Percentiles rank a stretch among this genome's conserved stretches.
phyloP scores from a whole-genome alignment of 1,140 invertebrate genomes.

The Mizuhopecten yessoensis region DNA sequence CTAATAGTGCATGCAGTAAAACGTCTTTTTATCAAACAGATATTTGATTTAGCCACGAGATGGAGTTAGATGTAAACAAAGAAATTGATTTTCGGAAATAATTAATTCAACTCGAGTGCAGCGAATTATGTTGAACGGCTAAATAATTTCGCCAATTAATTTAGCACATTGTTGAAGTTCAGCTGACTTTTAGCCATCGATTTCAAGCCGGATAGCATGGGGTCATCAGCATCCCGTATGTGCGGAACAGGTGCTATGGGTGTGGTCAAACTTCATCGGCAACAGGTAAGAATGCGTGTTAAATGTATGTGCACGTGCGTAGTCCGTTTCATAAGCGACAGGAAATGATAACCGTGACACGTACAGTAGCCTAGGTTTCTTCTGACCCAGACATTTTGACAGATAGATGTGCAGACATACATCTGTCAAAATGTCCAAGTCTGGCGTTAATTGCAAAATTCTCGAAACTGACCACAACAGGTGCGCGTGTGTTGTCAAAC shows the following conservation, averaged over 20 bases:
- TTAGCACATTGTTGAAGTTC: neutral
- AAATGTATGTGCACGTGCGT: too few species aligned
- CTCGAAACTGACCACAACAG: too few species aligned
- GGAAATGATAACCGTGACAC: too few species aligned
- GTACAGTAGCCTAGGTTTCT: too few species aligned
- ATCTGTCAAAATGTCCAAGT: too few species aligned
- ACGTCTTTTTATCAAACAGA: neutral
- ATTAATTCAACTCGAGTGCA: constrained; percentile 2
- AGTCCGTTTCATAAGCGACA: too few species aligned
- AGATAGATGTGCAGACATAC: too few species aligned
- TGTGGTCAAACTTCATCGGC: neutral
- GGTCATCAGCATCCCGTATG: neutral
- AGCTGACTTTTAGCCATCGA: neutral
- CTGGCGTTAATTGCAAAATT: too few species aligned
- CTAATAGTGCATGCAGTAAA: constrained; percentile 13
- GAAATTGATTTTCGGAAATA: constrained; percentile 8
- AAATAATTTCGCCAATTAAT: neutral
- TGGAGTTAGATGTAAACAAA: constrained; percentile 29
- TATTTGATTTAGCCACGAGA: neutral
- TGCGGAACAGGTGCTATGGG: neutral
- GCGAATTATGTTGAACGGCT: neutral
- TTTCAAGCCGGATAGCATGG: neutral
- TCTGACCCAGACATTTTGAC: too few species aligned
- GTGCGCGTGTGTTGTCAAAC: too few species aligned
- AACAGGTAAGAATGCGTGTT: too few species aligned